Evolutionary conservation across 2,113 vertebrate genomes (phyloP).

Genomic region (Tricholaema leucomelas): DNA sequence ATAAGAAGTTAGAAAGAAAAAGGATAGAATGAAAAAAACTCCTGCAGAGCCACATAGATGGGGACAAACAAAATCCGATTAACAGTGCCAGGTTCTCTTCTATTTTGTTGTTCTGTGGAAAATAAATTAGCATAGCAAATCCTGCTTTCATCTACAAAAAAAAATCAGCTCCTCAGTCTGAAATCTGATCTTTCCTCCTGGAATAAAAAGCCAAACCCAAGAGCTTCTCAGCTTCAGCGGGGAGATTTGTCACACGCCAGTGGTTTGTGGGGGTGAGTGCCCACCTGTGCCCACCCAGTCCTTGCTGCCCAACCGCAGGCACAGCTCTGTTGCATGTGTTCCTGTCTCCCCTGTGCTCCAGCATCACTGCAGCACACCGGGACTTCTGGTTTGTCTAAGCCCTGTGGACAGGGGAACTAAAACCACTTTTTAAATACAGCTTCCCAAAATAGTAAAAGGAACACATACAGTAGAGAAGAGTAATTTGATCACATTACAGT

Average conservation of each 20-base stretch:
- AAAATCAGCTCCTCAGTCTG: constrained; percentile 60
- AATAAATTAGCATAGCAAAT: constrained; percentile 71
- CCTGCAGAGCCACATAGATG: neutral
- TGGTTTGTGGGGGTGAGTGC: neutral
- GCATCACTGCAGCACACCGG: neutral
- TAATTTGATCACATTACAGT: neutral
- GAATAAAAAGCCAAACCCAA: constrained; percentile 41
- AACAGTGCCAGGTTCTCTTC: neutral
- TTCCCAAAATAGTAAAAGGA: constrained; percentile 17
- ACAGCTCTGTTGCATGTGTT: neutral
- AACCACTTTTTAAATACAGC: neutral
- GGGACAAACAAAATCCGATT: constrained; percentile 12
- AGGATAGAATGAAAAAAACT: neutral
- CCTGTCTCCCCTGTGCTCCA: neutral
- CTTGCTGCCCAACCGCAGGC: neutral
- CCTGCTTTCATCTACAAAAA: constrained; percentile 58
- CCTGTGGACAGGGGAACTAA: neutral
- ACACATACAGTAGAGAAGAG: neutral
- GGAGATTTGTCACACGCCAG: constrained; percentile 63
- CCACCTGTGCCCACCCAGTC: neutral
- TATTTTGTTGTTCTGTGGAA: constrained; percentile 44
- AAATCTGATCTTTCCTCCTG: constrained; percentile 51
- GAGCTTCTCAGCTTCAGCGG: constrained; percentile 33
- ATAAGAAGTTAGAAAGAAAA: neutral
- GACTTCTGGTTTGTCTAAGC: neutral